These are phyloP conservation scores for Chromis chromis DNA, from an alignment of 2,797 vertebrate genomes.

Conservation along the genomic window DNA sequence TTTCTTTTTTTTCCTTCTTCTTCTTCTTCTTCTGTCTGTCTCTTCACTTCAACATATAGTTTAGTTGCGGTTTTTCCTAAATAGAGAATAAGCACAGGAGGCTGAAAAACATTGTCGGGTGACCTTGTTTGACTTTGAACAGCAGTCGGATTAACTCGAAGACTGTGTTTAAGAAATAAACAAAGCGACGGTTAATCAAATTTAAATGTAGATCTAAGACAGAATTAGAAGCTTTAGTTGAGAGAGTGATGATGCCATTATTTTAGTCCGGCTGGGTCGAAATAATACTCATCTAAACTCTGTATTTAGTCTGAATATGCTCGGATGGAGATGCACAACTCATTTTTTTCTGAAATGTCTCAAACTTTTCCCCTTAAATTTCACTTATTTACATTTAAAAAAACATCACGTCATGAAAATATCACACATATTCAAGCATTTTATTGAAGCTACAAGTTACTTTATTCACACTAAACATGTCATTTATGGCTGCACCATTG, in stretches of 20 bases:
- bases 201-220: conserved; percentile 12
- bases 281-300: no score
- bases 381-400: no score
- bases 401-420: no score
- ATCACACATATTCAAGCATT: background rate
- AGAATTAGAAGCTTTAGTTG: background rate
- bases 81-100: conserved; percentile 65
- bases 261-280: no score
- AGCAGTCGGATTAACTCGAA: conserved; percentile 30
- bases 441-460: background rate
- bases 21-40: background rate
- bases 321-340: no score
- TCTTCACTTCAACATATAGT: conserved; percentile 59
- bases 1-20: conserved; percentile 9
- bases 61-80: conserved; percentile 77
- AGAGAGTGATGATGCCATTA: background rate
- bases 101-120: conserved; percentile 62
- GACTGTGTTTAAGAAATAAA: conserved; percentile 28
- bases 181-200: conserved; percentile 7
- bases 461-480: background rate
- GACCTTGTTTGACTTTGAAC: conserved; percentile 44
- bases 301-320: no score
- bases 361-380: no score
- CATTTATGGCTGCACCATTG: background rate
- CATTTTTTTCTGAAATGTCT: no score